phyloP scores from a whole-genome alignment of 2,888 invertebrate genomes.

The Rugalucina vietnamica region DNA sequence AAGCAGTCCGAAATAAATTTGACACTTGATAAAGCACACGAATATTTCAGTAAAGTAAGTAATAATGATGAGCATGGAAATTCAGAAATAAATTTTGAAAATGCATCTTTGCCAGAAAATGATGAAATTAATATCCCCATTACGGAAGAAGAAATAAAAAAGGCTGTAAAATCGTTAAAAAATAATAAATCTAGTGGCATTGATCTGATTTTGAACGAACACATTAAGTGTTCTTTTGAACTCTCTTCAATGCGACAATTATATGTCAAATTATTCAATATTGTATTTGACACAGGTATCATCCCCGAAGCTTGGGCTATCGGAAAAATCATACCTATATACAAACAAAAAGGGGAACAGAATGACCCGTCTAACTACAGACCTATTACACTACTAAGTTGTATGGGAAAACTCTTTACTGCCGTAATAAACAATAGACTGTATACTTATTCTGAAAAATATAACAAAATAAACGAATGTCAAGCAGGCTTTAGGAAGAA shows the following conservation, averaged over 20 bases:
- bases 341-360: not conserved
- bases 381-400: constrained; percentile 7
- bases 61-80: not conserved
- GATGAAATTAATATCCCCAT: not conserved
- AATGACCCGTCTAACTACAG: not conserved
- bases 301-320: not conserved
- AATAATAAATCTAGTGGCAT: not conserved
- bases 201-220: not conserved
- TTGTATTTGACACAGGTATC: not conserved
- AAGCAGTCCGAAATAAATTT: not conserved
- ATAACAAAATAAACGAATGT: not conserved
- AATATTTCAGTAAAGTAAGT: not conserved
- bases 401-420: constrained; percentile 6
- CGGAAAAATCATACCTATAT: constrained; percentile 7
- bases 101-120: not conserved
- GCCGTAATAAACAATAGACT: not conserved
- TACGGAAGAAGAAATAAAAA: not conserved
- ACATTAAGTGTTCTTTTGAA: not conserved
- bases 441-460: not conserved
- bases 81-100: not conserved
- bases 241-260: not conserved
- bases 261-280: not conserved
- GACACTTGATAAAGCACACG: not conserved
- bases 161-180: not conserved
- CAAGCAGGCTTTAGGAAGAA: too few relatives aligned